Base-by-base conservation (phyloP, 2,113 vertebrate species). In the Sturnus vulgaris region DNA sequence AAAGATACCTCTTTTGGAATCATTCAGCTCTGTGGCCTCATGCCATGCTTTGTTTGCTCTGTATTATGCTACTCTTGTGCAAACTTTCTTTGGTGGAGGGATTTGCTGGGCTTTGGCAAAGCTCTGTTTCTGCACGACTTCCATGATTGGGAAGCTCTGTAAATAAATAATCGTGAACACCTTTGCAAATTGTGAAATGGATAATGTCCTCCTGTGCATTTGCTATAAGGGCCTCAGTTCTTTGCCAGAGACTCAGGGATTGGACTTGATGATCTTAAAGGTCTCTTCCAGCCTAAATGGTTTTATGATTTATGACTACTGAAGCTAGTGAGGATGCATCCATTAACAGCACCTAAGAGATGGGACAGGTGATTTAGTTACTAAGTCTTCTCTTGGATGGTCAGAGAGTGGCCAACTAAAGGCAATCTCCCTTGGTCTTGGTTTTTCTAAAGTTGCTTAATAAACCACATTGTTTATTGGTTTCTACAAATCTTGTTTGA, bases 21-120 rank as follows among this genome's bases (percentile, higher is more conserved):
- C 35, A 8, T 68, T 60, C 47, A 49, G 7, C 42, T 71, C 44
- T 2, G 1, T 81, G 76, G 83, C 80, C 40, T 88, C 30, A 11
- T 63, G 91, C 88, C 88, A 92, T 15, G 18, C 52, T 88, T 82
- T 95, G 72, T 93, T 95, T 95, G 71, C 44, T 79, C 60, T 63
- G 16, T 78, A 56, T 79, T 94, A 47, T 52, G 18, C 33, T 39
- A 18, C 15, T 69, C 71, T 64, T 65, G 76, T 68, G 76, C 80
- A 94, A 90, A 92, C 53, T 78, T 84, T 49, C 61, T 56, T 82
- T 47, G 35, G 68, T 61, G 22, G 12, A 42, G 52, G 39, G 16
- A 63, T 92, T 95, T 93, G 12, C 59, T 80, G 63, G 46, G 35
- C 61, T 35, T 64, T 86, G 77, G 53, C 53, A 96, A 87, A 95